A percentile compares a stretch with the other conserved stretches of the same genome.
Evolutionary conservation across 2,888 invertebrate genomes (phyloP).

Genomic region (Acholoe squamosa): DNA sequence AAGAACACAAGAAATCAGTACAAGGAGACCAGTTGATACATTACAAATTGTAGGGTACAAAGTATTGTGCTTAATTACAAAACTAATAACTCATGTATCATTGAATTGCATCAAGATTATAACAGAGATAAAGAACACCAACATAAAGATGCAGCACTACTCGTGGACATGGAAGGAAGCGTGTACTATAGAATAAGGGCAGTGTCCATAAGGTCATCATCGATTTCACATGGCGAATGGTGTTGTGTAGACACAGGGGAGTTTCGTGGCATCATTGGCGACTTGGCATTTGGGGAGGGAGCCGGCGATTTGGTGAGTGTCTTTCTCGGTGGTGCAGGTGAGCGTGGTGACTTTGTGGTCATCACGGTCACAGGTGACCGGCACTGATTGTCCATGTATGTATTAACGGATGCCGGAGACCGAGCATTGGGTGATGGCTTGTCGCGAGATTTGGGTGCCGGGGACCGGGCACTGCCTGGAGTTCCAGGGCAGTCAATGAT

Average conservation of each 20-base stretch:
- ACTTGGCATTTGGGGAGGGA: conserved; percentile 63
- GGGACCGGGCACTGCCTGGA: conserved; percentile 64
- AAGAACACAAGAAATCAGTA: not conserved
- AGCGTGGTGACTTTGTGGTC: conserved; percentile 54
- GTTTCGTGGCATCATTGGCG: conserved; percentile 47
- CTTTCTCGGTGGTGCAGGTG: conserved; percentile 34
- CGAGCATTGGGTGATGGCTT: conserved; percentile 46
- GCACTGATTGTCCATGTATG: not conserved
- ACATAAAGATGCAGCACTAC: not conserved
- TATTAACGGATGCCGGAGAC: conserved; percentile 13
- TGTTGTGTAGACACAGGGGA: conserved; percentile 41
- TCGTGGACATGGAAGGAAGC: conserved; percentile 36
- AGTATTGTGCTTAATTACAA: not conserved
- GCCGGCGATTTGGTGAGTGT: conserved; percentile 7
- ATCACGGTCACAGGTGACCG: conserved; percentile 26
- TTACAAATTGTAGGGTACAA: not conserved
- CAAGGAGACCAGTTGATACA: not conserved
- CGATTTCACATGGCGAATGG: conserved; percentile 88
- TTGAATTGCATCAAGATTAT: not conserved
- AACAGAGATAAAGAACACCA: conserved; percentile 3
- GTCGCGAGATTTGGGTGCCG: conserved; percentile 33
- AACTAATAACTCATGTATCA: conserved; percentile 16
- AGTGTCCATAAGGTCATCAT: conserved; percentile 95
- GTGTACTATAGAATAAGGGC: conserved; percentile 83
- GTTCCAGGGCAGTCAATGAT: conserved; percentile 82